Base-by-base conservation (phyloP, 92 coral and sea anemone genomes). In the Zoanthus gigantus region DNA sequence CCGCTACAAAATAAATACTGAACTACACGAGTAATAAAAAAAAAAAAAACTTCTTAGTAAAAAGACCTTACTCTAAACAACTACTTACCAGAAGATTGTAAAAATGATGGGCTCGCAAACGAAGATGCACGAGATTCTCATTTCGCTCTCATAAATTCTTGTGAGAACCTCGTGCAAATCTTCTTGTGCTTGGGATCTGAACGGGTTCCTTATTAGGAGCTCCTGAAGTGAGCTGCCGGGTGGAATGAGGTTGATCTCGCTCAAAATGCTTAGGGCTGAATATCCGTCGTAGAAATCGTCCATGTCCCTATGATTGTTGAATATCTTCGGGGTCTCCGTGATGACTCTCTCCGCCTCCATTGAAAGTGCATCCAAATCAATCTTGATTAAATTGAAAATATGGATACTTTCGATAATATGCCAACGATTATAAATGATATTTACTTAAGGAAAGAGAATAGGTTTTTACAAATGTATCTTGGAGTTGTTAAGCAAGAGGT, bases 61-160 rank as follows among this genome's bases (percentile, higher is more conserved):
- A 37, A 23, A 0, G 3, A 10, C 8, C 4, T 5, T 2, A 2
- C 18, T 63, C n/a, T 8, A 18, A 63, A 17, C 30, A 47, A 47
- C 80, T 8, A 9, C 80, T 76, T 50, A 79, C 84, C 73, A 61
- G 30, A 79, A 79, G 5, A 79, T 46, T 30, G 72, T 79, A 52
- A 79, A 79, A n/a, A 61, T 53, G 7, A 78, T 50, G 0, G 83
- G 83, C 1, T 16, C 30, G 45, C 83, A 57, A 17, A 58, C 58
- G 83, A 78, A 78, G 18, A 71, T 71, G 44, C 83, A 78, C 5
- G 83, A 18, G 15, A 78, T 42, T n/a, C 5, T 60, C 31, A 42
- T 65, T 9, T 56, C 37, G 28, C 84, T 61, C 28, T 61, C 72
- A 71, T 71, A 79, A 46, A 79, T 63, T 17, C n/a, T n/a, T 46